These are phyloP conservation scores for Pluvianellus socialis DNA, from an alignment of 2,113 vertebrate genomes.

Conservation along the genomic window DNA sequence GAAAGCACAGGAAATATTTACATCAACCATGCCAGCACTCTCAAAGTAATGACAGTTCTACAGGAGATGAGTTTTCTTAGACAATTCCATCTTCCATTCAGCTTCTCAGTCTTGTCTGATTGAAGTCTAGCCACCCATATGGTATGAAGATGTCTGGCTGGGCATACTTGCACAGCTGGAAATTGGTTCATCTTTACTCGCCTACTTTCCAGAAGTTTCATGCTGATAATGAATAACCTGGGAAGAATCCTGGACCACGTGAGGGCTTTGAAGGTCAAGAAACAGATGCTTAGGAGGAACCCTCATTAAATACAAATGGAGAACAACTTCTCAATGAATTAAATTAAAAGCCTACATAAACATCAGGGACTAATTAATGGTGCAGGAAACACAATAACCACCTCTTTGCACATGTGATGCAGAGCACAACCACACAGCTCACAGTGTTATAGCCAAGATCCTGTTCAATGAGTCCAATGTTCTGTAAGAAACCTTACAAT, in stretches of 20 bases:
- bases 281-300: neutral
- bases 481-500: neutral
- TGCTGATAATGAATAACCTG: neutral
- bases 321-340: neutral
- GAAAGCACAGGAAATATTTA: neutral
- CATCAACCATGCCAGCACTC: neutral
- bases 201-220: neutral
- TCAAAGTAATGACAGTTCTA: neutral
- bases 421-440: neutral
- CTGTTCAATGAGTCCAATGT: neutral
- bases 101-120: neutral
- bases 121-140: constrained; percentile 3
- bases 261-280: neutral
- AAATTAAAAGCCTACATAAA: neutral
- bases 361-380: neutral
- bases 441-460: neutral
- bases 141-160: constrained; percentile 19
- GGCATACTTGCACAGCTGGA: neutral
- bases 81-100: neutral
- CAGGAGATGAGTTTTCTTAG: neutral
- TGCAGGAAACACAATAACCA: neutral
- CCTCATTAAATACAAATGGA: neutral
- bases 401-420: neutral
- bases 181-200: neutral
- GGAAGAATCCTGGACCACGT: neutral